Evolutionary conservation across 2,797 vertebrate species (phyloP), one percentile per base, ranked within the genome.

Genomic region (Alauda arvensis): DNA sequence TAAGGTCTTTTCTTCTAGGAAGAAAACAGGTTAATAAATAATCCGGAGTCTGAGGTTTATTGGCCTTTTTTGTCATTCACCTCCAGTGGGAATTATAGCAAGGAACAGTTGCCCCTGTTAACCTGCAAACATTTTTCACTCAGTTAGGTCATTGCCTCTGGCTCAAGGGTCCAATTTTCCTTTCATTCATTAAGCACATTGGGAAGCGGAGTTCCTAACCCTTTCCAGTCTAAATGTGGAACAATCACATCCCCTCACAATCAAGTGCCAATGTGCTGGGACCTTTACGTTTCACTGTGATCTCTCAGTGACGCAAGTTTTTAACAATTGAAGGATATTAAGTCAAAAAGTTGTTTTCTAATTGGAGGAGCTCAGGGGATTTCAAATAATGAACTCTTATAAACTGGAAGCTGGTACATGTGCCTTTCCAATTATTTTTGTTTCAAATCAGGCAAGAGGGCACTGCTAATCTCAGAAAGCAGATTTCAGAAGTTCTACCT

Each of bases 261-360:
- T 98, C 97, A 98, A 96, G 96, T 94, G 95, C 96, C 95, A 94
- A 94, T 90, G 95, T 95, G 93, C 91, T 91, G 96, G 96, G 96
- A 97, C 96, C 94, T 96, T 95, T 97, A 95, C 95, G 78, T 97
- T 96, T 97, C 95, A 93, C 95, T 91, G 95, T 94, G 85, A 96
- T 97, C 97, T 97, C 91, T 95, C 95, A 96, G 90, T 99, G 99
- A 99, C 98, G 98, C 98, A 99, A 97, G 96, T 97, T 96, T 96
- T 89, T 98, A 98, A 99, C 99, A 99, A 99, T 99, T 96, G 98
- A 97, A 99, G 99, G 99, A 99, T 99, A 98, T 98, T 96, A 97
- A 98, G 97, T 97, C 97, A 97, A 97, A 96, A 97, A 97, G 96
- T 97, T 97, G 96, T 97, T 97, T 97, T 98, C 97, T 97, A 96